A percentile compares a stretch with the other conserved stretches of the same genome.
Conservation (phyloP, 2,888 invertebrate genomes). For the Eledona agricola region DNA sequence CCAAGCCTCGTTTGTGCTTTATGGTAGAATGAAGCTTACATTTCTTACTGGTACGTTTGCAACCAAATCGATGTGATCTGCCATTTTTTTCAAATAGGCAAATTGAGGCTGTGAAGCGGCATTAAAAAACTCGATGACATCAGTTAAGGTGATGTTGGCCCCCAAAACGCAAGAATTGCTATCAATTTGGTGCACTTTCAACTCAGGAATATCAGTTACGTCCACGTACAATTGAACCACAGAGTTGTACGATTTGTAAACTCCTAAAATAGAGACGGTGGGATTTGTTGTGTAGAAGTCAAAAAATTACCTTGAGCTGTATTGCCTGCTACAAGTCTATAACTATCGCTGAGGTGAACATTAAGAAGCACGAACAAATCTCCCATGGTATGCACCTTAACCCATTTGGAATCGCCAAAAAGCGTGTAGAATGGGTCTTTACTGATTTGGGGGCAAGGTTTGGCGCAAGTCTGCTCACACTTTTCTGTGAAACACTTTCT, state of each 20-base stretch:
- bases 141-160: slow-evolving; percentile 68
- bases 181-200: slow-evolving; percentile 62
- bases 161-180: slow-evolving; percentile 67
- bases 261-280: slow-evolving; percentile 60
- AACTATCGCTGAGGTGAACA: slow-evolving; percentile 58
- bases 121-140: slow-evolving; percentile 65
- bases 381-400: slow-evolving; percentile 66
- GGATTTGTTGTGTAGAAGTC: slow-evolving; percentile 1
- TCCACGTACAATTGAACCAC: slow-evolving; percentile 71
- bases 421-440: slow-evolving; percentile 56
- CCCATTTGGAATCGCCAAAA: slow-evolving; percentile 64
- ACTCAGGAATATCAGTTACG: slow-evolving; percentile 67
- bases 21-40: slow-evolving; percentile 64
- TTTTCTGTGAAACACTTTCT: slow-evolving; percentile 43
- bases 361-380: slow-evolving; percentile 68
- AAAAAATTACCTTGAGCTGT: slow-evolving; percentile 73
- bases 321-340: slow-evolving; percentile 76
- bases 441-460: slow-evolving; percentile 41
- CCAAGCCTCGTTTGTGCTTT: no score
- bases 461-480: slow-evolving; percentile 60
- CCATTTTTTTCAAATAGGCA: slow-evolving; percentile 66
- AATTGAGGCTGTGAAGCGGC: slow-evolving; percentile 64
- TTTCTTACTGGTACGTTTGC: slow-evolving; percentile 78
- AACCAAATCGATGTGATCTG: slow-evolving; percentile 72
- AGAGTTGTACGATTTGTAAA: slow-evolving; percentile 46